These are phyloP conservation scores for Ochlodes sylvanus DNA, from an alignment of 2,888 invertebrate genomes.

Conservation along the genomic window DNA sequence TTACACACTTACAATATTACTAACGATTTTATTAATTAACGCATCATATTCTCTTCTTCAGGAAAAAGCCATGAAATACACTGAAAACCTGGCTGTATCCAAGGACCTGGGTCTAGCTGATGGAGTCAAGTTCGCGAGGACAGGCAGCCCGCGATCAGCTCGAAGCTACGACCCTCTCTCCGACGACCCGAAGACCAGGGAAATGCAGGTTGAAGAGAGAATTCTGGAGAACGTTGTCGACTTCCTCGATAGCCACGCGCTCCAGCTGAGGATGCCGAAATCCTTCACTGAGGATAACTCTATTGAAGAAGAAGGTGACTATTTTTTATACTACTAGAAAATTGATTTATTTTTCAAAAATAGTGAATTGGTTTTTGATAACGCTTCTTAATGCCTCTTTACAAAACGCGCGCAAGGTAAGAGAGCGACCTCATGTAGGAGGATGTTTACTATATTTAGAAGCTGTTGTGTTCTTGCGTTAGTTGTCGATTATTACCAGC, in stretches of 20 bases:
- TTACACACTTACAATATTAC: no score
- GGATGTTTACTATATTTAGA: no score
- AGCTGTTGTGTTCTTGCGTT: no score
- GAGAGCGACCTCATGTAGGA: no score
- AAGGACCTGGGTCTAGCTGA: conserved; percentile 72
- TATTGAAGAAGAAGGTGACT: conserved; percentile 76
- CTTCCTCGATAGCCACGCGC: conserved; percentile 73
- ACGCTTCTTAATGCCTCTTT: no score
- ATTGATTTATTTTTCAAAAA: no score
- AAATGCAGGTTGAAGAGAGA: conserved; percentile 73
- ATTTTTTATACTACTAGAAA: no score
- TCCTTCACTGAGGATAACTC: conserved; percentile 75
- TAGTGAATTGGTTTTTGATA: no score
- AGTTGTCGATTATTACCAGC: no score
- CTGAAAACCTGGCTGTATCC: conserved; percentile 75
- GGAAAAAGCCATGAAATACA: conserved; percentile 80
- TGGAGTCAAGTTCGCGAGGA: conserved; percentile 72
- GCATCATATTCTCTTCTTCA: conserved; percentile 50
- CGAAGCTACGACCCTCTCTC: conserved; percentile 76
- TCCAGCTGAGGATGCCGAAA: conserved; percentile 78
- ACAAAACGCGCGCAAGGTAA: no score
- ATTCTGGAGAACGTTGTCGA: conserved; percentile 78
- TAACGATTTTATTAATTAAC: not conserved
- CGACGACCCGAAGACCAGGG: conserved; percentile 74
- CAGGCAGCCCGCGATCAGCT: conserved; percentile 73